phyloP scores from a whole-genome alignment of 1,140 invertebrate genomes.

The Danaus plexippus region DNA sequence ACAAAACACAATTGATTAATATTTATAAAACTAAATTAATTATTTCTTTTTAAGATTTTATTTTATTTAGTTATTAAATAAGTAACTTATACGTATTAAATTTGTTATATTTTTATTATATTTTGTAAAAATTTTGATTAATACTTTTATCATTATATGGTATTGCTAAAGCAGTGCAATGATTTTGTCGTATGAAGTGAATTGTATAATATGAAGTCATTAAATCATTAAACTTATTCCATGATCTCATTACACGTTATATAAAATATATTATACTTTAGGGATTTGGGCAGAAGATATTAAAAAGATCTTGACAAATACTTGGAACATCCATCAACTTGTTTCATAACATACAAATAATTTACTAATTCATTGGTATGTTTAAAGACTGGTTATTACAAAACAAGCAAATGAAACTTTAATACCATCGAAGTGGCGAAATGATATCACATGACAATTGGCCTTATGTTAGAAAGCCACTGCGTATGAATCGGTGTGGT shows the following conservation, averaged over 20 bases:
- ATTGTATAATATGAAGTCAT: too few species aligned
- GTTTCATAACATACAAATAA: too few species aligned
- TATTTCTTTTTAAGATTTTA: too few species aligned
- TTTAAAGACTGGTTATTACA: constrained; percentile 1
- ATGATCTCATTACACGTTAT: constrained; percentile 19
- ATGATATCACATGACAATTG: constrained; percentile 14
- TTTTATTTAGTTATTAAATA: not conserved
- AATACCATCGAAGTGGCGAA: constrained; percentile 2
- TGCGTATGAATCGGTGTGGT: constrained; percentile 24
- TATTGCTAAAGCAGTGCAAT: constrained; percentile 39
- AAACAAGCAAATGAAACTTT: constrained; percentile 8
- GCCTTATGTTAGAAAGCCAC: constrained; percentile 30
- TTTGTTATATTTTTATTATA: constrained; percentile 9
- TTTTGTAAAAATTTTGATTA: constrained; percentile 20
- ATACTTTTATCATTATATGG: constrained; percentile 9
- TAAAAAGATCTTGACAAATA: too few species aligned
- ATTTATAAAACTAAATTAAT: not conserved
- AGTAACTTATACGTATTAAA: constrained; percentile 1
- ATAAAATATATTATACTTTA: not conserved
- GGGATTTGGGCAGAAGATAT: too few species aligned
- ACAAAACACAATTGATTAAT: not conserved
- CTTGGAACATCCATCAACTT: too few species aligned
- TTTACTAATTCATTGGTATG: not conserved
- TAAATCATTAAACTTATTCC: constrained; percentile 14
- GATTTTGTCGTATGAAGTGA: constrained; percentile 17